These are phyloP conservation scores for Rostratula benghalensis DNA, from an alignment of 2,113 vertebrate genomes.

Conservation along the genomic window DNA sequence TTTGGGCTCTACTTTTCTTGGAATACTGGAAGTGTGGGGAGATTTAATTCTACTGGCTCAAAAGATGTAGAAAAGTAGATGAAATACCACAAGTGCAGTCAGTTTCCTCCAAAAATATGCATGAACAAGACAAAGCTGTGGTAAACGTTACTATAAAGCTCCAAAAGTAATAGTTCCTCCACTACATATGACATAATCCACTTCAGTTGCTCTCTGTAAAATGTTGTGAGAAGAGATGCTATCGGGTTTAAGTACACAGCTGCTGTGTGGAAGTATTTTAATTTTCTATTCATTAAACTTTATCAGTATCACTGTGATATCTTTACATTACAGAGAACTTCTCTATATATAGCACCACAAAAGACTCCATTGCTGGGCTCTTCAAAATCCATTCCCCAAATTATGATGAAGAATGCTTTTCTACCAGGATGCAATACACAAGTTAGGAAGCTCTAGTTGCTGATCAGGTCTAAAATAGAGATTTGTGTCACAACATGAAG, in stretches of 20 bases:
- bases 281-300: background rate
- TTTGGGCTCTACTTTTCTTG: background rate
- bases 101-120: background rate
- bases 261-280: background rate
- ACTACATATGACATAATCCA: background rate
- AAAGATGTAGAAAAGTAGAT: constrained; percentile 25
- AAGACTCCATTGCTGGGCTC: background rate
- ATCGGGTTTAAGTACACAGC: background rate
- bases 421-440: background rate
- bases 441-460: background rate
- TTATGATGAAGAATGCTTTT: background rate
- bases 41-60: background rate
- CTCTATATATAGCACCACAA: background rate
- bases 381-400: background rate
- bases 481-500: background rate
- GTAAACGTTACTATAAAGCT: background rate
- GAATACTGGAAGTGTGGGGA: background rate
- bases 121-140: background rate
- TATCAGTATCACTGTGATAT: background rate
- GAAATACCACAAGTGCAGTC: background rate
- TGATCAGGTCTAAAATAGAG: background rate
- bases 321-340: background rate
- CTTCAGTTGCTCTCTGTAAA: background rate
- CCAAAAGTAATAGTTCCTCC: background rate
- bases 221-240: background rate